Evolutionary conservation across 2,797 vertebrate species (phyloP), one percentile per base, ranked within the genome.

Genomic region (Sebastolobus alascanus): DNA sequence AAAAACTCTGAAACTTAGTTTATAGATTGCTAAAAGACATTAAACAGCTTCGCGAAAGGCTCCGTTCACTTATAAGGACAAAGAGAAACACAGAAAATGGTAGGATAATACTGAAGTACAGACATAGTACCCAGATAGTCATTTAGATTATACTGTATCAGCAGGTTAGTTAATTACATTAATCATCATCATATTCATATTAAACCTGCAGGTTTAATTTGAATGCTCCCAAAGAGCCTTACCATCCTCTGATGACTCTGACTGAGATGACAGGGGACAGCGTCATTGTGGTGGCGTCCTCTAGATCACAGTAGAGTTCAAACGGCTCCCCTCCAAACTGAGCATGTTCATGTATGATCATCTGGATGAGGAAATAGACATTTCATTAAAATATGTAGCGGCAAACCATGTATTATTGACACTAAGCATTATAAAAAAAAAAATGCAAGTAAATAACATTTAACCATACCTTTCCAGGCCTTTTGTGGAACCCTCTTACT

Each of bases 211-310:
- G 27, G 18, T 38, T 55, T 69, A 16, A 37, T 29, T 16, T 67
- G 27, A 18, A 35, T 68, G 50, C 50, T 68, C 12, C 7, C 9
- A 40, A 37, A 58, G 58, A 67, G 2, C 8, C 96, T 92, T 94
- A 99, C 99, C 99, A 99, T 95, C 99, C 99, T 96, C 98, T 95
- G 77, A 98, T 60, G 50, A 97, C 97, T 93, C 94, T 97, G 66
- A 98, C 79, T 11, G 97, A 95, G 83, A 99, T 95, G 79, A 96
- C 87, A 8, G 97, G 94, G 2, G 97, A 97, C 3, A 99, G 93
- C 77, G 91, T 93, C 94, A 98, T 96, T 0, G 92, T 84, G 14
- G 94, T 97, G 70, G 97, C 96, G 54, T 99, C 97, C 55, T 94
- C 92, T 37, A 96, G 52, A 46, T 99, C 97, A 59, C 91, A n/a